A percentile compares a stretch with the other conserved stretches of the same genome.
phyloP scores from a whole-genome alignment of 1,140 invertebrate species.

The Macrotrachela quadricornifera region DNA sequence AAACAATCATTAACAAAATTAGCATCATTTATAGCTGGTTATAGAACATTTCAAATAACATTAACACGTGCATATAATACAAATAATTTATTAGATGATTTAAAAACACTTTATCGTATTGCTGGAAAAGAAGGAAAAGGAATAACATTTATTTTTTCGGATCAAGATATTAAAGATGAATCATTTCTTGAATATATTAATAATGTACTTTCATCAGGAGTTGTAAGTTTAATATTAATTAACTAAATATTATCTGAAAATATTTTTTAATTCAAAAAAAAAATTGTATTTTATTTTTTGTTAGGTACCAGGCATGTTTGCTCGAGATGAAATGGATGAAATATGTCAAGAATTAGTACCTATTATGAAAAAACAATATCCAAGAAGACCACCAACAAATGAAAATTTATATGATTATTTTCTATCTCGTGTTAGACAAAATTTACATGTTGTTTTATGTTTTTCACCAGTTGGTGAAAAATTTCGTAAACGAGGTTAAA shows the following conservation, averaged over 20 bases:
- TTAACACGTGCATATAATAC: constrained; percentile 81
- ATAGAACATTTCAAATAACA: constrained; percentile 85
- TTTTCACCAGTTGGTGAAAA: constrained; percentile 59
- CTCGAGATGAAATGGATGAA: constrained; percentile 77
- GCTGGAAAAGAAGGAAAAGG: constrained; percentile 86
- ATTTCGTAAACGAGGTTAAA: no score
- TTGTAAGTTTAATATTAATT: constrained; percentile 3
- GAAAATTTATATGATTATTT: constrained; percentile 87
- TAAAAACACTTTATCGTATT: constrained; percentile 63
- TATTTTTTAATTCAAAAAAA: neutral
- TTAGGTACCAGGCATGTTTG: constrained; percentile 65
- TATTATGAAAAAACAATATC: constrained; percentile 76
- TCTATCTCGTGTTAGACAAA: constrained; percentile 62
- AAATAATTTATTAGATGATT: constrained; percentile 75
- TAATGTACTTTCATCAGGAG: constrained; percentile 62
- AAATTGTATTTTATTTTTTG: no score
- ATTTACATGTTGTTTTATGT: constrained; percentile 80
- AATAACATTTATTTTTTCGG: constrained; percentile 85
- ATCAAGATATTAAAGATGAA: constrained; percentile 80
- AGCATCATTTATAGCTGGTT: constrained; percentile 84
- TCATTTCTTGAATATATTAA: constrained; percentile 75
- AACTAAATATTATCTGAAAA: neutral
- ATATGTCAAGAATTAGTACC: constrained; percentile 80
- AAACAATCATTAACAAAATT: constrained; percentile 85
- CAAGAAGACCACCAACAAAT: constrained; percentile 58